A percentile compares a stretch with the other conserved stretches of the same genome.
phyloP scores from a whole-genome alignment of 2,113 vertebrate genomes.

The Ardeotis arabs region DNA sequence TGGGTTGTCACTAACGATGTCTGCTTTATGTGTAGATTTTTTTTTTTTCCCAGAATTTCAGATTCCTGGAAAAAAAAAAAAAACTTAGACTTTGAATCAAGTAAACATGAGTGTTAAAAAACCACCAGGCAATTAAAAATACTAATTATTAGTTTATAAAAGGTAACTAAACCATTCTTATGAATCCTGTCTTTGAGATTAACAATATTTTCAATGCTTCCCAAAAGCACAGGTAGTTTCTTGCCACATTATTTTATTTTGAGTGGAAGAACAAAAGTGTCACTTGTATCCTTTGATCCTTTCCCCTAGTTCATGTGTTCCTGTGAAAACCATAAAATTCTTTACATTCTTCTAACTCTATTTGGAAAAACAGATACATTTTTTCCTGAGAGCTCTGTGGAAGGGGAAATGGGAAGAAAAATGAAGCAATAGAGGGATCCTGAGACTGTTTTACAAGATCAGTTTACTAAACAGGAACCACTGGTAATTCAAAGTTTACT shows the following conservation, averaged over 20 bases:
- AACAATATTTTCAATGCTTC: neutral
- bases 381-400: neutral
- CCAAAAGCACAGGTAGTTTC: neutral
- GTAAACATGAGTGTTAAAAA: neutral
- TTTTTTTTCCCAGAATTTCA: neutral
- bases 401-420: neutral
- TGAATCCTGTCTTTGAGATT: neutral
- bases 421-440: neutral
- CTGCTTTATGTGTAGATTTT: neutral
- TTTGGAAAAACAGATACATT: neutral
- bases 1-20: neutral
- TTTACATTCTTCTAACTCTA: neutral
- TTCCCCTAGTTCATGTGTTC: neutral
- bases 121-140: neutral
- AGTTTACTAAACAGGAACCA: neutral
- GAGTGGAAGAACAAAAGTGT: neutral
- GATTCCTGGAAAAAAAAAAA: neutral
- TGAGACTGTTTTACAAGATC: neutral
- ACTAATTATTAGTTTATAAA: neutral
- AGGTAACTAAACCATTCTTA: neutral
- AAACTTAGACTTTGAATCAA: neutral
- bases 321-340: neutral
- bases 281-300: neutral
- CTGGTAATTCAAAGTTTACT: neutral
- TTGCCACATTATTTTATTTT: neutral